Evolutionary conservation across 2,797 vertebrate genomes (phyloP).

Genomic region (Merluccius polli): DNA sequence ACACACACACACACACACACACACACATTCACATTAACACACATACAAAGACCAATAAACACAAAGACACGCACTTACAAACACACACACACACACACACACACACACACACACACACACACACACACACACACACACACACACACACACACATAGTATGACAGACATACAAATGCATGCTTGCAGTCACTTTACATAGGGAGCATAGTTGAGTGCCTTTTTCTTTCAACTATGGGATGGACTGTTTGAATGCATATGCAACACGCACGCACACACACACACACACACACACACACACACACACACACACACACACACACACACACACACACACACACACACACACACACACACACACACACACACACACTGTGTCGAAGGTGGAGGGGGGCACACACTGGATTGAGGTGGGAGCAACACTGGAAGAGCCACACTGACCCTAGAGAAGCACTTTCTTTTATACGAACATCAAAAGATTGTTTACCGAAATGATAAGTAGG

Average conservation of each 20-base stretch:
- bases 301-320: conserved; percentile 16
- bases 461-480: conserved; percentile 29
- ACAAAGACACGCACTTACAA: conserved; percentile 28
- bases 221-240: conserved; percentile 89
- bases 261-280: conserved; percentile 25
- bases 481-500: conserved; percentile 21
- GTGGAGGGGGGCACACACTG: conserved; percentile 43
- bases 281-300: conserved; percentile 12
- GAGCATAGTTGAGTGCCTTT: conserved; percentile 92
- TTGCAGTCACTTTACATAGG: conserved; percentile 63
- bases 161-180: background rate
- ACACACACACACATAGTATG: conserved; percentile 3
- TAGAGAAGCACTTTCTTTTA: conserved; percentile 54
- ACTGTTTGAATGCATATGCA: conserved; percentile 67
- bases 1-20: conserved; percentile 15
- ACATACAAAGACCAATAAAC: conserved; percentile 21
- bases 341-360: conserved; percentile 11
- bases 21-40: conserved; percentile 27
- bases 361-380: conserved; percentile 15
- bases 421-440: conserved; percentile 25
- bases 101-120: conserved; percentile 15
- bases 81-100: conserved; percentile 23
- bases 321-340: conserved; percentile 19
- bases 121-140: conserved; percentile 18
- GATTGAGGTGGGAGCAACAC: conserved; percentile 36